Evolutionary conservation across 2,113 vertebrate genomes (phyloP).

Genomic region (Pteronura brasiliensis): DNA sequence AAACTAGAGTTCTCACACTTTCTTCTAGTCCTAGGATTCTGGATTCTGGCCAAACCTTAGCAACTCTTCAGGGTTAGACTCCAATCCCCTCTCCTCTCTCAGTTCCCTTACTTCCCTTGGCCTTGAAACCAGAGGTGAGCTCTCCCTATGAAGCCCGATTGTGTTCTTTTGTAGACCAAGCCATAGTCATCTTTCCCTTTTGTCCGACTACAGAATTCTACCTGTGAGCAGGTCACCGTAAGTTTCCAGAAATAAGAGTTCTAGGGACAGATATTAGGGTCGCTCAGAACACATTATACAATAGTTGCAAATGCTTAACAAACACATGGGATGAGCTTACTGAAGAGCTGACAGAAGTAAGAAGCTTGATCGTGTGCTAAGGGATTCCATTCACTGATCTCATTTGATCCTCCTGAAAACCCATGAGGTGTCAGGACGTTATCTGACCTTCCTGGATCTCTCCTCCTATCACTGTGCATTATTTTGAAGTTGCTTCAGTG

Average conservation of each 20-base stretch:
- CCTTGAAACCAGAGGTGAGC: background rate
- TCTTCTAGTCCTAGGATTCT: background rate
- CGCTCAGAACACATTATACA: background rate
- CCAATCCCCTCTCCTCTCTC: background rate
- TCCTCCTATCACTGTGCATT: background rate
- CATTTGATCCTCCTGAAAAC: background rate
- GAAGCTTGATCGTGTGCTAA: background rate
- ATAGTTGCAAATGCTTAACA: background rate
- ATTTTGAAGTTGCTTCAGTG: background rate
- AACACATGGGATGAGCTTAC: background rate
- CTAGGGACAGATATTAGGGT: background rate
- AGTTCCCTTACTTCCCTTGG: background rate
- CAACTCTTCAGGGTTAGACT: background rate
- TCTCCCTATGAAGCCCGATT: background rate
- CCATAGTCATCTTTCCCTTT: background rate
- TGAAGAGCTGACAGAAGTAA: background rate
- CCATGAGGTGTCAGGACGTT: background rate
- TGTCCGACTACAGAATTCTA: background rate
- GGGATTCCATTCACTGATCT: background rate
- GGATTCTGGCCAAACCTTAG: background rate
- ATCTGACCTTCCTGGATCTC: too few relatives aligned
- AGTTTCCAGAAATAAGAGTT: background rate
- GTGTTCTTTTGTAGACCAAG: background rate
- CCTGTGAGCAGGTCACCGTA: background rate
- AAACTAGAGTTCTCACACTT: background rate